Base-by-base conservation (phyloP, 2,888 invertebrate genomes). In the Sphaerophoria taeniata region DNA sequence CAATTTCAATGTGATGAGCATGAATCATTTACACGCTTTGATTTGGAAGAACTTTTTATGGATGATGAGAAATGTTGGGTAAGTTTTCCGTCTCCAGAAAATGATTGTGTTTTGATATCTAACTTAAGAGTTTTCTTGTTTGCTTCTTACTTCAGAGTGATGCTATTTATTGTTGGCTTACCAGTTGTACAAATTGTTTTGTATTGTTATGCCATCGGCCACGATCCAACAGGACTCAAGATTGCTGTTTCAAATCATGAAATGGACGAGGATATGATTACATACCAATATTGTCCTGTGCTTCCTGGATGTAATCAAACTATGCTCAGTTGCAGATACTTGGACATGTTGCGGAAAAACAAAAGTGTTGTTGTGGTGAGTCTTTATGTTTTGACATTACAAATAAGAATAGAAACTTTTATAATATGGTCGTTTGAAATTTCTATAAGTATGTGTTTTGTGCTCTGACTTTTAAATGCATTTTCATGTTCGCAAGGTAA, bases 131-230 rank as follows among this genome's bases (percentile, higher is more conserved):
- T 61, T 65, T n/a, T 63, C 33, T 34, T 63, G 51, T 14, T 0
- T 45, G 33, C 14, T 71, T 33, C 14, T 89, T 91, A 16, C 89
- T 91, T 24, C 90, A 96, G 96, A 0, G 94, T 97, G 47, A 94
- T 98, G 93, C 91, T 96, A 58, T 98, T 98, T 91, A 95, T 98
- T 88, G 95, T 97, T 86, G 95, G 96, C 12, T 93, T 98, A 67
- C 98, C 98, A 0, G 94, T 97, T 3, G 94, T 96, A 1, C 97
- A 98, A 93, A 97, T 97, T 89, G 93, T 97, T 31, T 92, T 98
- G 58, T 98, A 98, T 93, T 98, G 98, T 90, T 92, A 96, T 65
- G 96, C 98, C 14, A 96, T 98, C 88, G 97, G 97, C n/a, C 96
- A 96, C 90, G 96, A 97, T 90, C 97, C 97, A 0, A 93, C 93